phyloP scores from a whole-genome alignment of 2,113 vertebrate genomes.

The Ia io region DNA sequence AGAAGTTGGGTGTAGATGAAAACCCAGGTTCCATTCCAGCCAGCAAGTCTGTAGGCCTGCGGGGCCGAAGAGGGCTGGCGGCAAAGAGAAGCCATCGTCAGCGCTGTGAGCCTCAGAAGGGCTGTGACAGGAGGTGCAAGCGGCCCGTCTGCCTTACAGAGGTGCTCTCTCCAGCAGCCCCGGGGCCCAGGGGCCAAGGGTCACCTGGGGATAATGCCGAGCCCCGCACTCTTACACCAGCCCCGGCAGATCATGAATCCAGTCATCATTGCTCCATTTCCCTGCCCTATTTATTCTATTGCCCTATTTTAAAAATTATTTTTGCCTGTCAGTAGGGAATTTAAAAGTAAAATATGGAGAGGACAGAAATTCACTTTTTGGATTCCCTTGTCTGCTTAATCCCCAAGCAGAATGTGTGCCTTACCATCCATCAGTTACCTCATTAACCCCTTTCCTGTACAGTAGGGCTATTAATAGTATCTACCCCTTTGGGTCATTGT shows the following conservation, averaged over 20 bases:
- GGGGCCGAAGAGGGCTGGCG: neutral
- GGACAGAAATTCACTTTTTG: neutral
- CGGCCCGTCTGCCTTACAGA: accelerated
- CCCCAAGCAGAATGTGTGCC: neutral
- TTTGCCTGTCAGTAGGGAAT: slow-evolving; percentile 33
- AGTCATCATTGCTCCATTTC: neutral
- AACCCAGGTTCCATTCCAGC: neutral
- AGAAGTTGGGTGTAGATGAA: neutral
- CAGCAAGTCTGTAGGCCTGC: neutral
- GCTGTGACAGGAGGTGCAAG: neutral
- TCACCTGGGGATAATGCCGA: accelerated
- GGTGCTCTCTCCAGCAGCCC: neutral
- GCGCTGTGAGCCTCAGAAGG: neutral
- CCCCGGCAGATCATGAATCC: neutral
- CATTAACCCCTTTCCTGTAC: slow-evolving; percentile 10
- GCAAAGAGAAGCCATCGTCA: accelerated
- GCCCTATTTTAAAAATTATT: slow-evolving; percentile 54
- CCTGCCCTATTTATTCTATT: slow-evolving; percentile 48
- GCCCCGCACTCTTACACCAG: accelerated
- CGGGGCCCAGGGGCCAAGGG: accelerated
- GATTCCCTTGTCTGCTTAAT: neutral
- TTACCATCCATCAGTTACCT: neutral
- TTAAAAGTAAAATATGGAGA: slow-evolving; percentile 36
- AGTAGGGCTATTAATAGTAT: neutral
- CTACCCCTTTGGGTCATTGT: neutral